phyloP scores from a whole-genome alignment of 1,140 invertebrate genomes.

The Aleiodes sp. region DNA sequence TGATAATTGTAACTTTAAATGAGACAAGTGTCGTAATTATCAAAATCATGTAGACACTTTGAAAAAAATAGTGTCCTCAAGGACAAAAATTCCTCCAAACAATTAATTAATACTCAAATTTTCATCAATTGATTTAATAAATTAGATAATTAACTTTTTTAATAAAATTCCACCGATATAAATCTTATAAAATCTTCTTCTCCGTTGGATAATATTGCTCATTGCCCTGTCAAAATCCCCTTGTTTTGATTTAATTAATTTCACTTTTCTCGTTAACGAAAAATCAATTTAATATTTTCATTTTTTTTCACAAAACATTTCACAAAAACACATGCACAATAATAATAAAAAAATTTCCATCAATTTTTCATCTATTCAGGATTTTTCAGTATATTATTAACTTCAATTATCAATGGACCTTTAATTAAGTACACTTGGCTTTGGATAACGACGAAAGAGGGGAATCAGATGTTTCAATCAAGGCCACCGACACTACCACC shows the following conservation, averaged over 20 bases:
- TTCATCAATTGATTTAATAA: too few relatives aligned
- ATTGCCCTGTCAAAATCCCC: constrained; percentile 1
- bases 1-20: too few relatives aligned
- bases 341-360: too few relatives aligned
- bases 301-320: too few relatives aligned
- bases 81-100: not conserved
- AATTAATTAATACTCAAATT: too few relatives aligned
- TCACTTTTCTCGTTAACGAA: not conserved
- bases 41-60: too few relatives aligned
- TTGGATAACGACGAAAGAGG: not conserved
- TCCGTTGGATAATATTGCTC: not conserved
- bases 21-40: not conserved
- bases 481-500: constrained; percentile 40
- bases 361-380: not conserved
- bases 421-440: constrained; percentile 49
- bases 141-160: not conserved
- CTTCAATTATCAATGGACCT: constrained; percentile 13
- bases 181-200: not conserved
- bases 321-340: too few relatives aligned
- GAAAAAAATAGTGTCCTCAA: not conserved
- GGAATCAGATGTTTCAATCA: constrained; percentile 46
- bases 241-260: not conserved
- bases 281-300: too few relatives aligned
- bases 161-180: not conserved
- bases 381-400: not conserved